Conservation (phyloP, 2,888 invertebrate genomes). For the Malachius bipustulatus region DNA sequence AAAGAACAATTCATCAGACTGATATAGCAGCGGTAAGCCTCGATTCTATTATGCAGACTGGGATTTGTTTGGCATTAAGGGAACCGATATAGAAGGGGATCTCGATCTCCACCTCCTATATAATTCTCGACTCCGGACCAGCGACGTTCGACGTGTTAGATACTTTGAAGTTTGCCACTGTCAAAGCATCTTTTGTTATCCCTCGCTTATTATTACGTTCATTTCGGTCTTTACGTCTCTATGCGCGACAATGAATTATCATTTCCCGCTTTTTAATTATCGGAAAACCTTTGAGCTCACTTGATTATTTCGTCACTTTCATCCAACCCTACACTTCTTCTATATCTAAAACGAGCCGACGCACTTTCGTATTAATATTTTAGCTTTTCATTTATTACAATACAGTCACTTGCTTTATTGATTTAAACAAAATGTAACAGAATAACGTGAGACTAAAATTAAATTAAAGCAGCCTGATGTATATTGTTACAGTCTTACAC, state of each 20-base stretch:
- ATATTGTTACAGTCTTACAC: background rate
- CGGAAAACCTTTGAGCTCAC: constrained; percentile 33
- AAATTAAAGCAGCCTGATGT: too few relatives aligned
- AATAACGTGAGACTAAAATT: too few relatives aligned
- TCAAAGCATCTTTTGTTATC: constrained; percentile 38
- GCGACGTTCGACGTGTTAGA: constrained; percentile 33
- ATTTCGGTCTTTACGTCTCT: constrained; percentile 33
- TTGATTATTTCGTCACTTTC: constrained; percentile 23
- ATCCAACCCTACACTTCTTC: too few relatives aligned
- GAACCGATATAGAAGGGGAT: constrained; percentile 33
- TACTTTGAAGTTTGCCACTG: constrained; percentile 36
- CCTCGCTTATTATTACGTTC: constrained; percentile 39
- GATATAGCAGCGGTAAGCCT: constrained; percentile 33
- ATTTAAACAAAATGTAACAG: too few relatives aligned
- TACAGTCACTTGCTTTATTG: too few relatives aligned
- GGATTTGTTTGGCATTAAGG: constrained; percentile 37
- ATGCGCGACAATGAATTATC: constrained; percentile 35
- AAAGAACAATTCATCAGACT: constrained; percentile 32
- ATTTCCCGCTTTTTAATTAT: constrained; percentile 38
- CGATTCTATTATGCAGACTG: constrained; percentile 33
- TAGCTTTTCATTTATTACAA: too few relatives aligned
- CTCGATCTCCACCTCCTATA: constrained; percentile 24
- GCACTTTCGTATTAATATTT: too few relatives aligned
- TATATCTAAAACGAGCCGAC: too few relatives aligned
- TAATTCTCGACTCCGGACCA: too few relatives aligned